Percentiles rank a stretch among this genome's conserved stretches.
Conservation (phyloP, 2,888 invertebrate species). For the Eudasyphora cyanicolor region DNA sequence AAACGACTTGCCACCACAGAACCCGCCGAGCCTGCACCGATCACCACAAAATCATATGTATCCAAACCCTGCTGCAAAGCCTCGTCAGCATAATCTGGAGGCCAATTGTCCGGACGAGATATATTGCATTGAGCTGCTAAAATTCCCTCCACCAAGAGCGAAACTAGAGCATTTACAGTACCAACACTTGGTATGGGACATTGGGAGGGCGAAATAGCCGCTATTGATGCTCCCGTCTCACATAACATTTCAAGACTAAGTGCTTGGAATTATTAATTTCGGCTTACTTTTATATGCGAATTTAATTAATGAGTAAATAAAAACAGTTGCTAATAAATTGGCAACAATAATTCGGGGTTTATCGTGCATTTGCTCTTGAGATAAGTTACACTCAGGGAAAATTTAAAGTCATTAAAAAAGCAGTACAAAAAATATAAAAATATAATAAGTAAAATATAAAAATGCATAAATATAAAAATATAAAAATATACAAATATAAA, state of each 20-base stretch:
- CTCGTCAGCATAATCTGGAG: conserved; percentile 78
- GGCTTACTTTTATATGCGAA: too few relatives aligned
- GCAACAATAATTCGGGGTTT: too few relatives aligned
- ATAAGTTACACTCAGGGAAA: too few relatives aligned
- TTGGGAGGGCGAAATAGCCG: conserved; percentile 13
- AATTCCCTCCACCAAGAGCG: conserved; percentile 82
- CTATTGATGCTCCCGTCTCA: not conserved
- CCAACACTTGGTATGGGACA: conserved; percentile 72
- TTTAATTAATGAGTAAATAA: too few relatives aligned
- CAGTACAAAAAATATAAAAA: too few relatives aligned
- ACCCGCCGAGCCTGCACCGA: conserved; percentile 80
- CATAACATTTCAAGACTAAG: not conserved
- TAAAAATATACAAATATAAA: too few relatives aligned
- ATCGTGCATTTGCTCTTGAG: too few relatives aligned
- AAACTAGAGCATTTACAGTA: conserved; percentile 80
- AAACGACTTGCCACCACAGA: conserved; percentile 73
- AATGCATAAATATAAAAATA: too few relatives aligned
- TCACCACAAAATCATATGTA: conserved; percentile 75
- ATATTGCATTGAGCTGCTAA: conserved; percentile 83
- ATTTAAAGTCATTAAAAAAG: too few relatives aligned
- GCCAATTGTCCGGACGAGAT: conserved; percentile 80
- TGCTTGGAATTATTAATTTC: too few relatives aligned
- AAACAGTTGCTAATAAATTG: too few relatives aligned
- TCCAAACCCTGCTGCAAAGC: conserved; percentile 73
- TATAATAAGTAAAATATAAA: too few relatives aligned